A percentile compares a stretch with the other conserved stretches of the same genome.
Conservation (phyloP, 2,888 invertebrate species). For the Leptinotarsa juncta region DNA sequence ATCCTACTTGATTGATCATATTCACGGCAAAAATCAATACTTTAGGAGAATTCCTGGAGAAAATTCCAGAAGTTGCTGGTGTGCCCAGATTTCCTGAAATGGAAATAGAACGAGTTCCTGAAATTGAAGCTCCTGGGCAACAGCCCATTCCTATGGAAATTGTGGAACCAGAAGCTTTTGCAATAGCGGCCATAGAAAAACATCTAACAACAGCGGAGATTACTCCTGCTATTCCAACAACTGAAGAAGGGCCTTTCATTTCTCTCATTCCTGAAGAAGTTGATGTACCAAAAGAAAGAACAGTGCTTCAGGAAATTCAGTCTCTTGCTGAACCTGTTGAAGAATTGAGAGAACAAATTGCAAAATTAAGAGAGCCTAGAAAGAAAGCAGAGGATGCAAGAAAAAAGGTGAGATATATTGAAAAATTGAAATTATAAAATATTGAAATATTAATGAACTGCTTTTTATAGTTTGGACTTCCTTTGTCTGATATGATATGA, state of each 20-base stretch:
- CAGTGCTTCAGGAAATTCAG: background rate
- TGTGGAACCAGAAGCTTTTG: background rate
- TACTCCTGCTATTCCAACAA: background rate
- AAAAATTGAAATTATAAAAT: background rate
- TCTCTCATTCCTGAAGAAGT: background rate
- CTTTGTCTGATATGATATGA: too few relatives aligned
- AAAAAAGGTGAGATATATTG: background rate
- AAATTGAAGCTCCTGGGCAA: background rate
- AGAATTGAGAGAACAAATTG: background rate
- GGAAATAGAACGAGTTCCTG: background rate
- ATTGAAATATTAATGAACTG: too few relatives aligned
- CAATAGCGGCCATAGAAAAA: background rate
- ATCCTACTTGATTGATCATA: background rate
- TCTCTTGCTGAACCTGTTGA: slow-evolving; percentile 1
- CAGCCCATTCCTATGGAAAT: slow-evolving; percentile 15
- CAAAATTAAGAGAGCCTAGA: background rate
- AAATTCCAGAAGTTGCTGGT: background rate
- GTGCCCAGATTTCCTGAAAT: background rate
- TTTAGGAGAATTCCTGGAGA: slow-evolving; percentile 7
- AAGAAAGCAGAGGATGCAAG: background rate
- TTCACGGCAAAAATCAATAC: background rate
- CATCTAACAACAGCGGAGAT: background rate
- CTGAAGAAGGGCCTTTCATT: background rate
- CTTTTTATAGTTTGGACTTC: too few relatives aligned
- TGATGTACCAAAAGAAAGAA: background rate